phyloP scores from a whole-genome alignment of 1,140 invertebrate genomes.

The Pseudomyrmex flavicornis region DNA sequence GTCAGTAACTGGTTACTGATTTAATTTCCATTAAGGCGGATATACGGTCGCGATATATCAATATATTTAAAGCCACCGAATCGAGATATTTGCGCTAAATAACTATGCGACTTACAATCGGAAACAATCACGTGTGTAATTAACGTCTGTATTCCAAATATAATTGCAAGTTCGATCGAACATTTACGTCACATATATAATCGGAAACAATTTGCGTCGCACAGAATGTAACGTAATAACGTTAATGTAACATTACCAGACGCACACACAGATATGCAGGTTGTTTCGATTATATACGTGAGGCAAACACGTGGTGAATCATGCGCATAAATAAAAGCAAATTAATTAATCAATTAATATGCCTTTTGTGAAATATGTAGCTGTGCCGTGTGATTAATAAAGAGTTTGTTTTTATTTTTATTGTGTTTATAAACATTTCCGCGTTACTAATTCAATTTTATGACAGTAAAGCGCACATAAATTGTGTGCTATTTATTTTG shows the following conservation, averaged over 20 bases:
- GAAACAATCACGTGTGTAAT: slow-evolving; percentile 15
- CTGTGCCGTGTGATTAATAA: background rate
- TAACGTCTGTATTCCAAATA: slow-evolving; percentile 4
- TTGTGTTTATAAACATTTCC: background rate
- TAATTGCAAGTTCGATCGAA: slow-evolving; percentile 22
- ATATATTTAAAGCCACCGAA: background rate
- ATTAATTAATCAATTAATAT: slow-evolving; percentile 18
- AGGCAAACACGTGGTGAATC: slow-evolving; percentile 9
- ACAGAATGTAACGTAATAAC: slow-evolving; percentile 27
- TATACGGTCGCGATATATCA: background rate
- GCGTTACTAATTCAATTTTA: slow-evolving; percentile 1
- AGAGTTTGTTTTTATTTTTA: background rate
- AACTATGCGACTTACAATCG: background rate
- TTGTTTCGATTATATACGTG: background rate
- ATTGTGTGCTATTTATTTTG: too few relatives aligned
- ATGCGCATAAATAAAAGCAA: slow-evolving; percentile 9
- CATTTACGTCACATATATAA: slow-evolving; percentile 18
- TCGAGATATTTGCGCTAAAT: background rate
- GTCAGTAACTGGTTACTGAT: background rate
- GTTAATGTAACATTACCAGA: slow-evolving; percentile 23
- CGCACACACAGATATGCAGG: background rate
- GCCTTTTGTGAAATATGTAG: background rate
- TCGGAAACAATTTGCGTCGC: slow-evolving; percentile 24
- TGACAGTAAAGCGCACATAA: background rate
- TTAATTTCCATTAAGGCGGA: background rate